phyloP scores from a whole-genome alignment of 2,113 vertebrate species.

The Poeciliopsis occidentalis region DNA sequence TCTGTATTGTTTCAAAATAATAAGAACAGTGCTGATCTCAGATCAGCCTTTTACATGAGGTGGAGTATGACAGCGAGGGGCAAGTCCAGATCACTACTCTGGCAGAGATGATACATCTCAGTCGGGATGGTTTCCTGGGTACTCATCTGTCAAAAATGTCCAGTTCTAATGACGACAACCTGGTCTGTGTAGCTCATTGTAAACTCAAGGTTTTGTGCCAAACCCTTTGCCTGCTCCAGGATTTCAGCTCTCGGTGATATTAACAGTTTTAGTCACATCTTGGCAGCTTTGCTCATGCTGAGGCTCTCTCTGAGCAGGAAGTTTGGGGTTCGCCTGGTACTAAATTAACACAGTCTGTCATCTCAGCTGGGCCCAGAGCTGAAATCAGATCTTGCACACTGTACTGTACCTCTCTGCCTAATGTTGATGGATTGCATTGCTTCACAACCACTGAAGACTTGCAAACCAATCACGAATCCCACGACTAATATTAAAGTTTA shows the following conservation, averaged over 20 bases:
- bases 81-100: slow-evolving; percentile 23
- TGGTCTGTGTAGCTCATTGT: slow-evolving; percentile 52
- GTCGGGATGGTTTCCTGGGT: slow-evolving; percentile 35
- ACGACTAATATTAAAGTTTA: slow-evolving; percentile 3
- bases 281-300: slow-evolving; percentile 59
- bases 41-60: slow-evolving; percentile 23
- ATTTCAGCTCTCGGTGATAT: slow-evolving; percentile 57
- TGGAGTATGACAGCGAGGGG: slow-evolving; percentile 27
- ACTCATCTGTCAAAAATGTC: slow-evolving; percentile 56
- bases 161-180: slow-evolving; percentile 59
- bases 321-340: slow-evolving; percentile 54
- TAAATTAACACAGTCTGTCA: slow-evolving; percentile 65
- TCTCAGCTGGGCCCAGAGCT: slow-evolving; percentile 58
- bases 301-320: slow-evolving; percentile 61
- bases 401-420: slow-evolving; percentile 24
- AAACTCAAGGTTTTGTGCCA: slow-evolving; percentile 50
- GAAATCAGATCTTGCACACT: slow-evolving; percentile 56
- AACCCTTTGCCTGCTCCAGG: slow-evolving; percentile 47
- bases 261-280: slow-evolving; percentile 65
- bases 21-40: slow-evolving; percentile 16
- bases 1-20: slow-evolving; percentile 21
- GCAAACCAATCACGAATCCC: slow-evolving; percentile 20
- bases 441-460: slow-evolving; percentile 36
- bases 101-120: slow-evolving; percentile 21
- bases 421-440: slow-evolving; percentile 50